Base-by-base conservation (phyloP, 2,888 invertebrate genomes). In the Bimastos eiseni region DNA sequence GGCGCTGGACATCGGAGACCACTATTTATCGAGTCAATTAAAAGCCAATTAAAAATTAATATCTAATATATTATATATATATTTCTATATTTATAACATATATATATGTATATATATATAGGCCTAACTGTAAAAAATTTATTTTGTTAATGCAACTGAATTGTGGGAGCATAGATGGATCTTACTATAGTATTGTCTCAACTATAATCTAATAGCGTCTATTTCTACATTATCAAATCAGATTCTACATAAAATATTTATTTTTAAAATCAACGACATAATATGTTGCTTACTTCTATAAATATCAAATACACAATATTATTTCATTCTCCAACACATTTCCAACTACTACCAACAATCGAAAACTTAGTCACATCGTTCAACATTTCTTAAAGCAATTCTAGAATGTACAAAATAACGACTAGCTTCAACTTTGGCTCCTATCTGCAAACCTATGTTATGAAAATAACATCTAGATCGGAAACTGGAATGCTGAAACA, bases 391-490 rank as follows among this genome's bases (percentile, higher is more conserved):
- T 70, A 70, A 70, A 70, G n/a, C 70, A 70, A 70, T n/a, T 70
- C 70, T 70, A 70, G 70, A 70, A 30, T 11, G 30, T 30, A n/a
- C 70, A n/a, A 70, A 70, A 70, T n/a, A 70, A 70, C 70, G 24
- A 24, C 21, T 24, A 70, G 70, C n/a, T 8, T n/a, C 6, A 70
- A 70, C n/a, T n/a, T 30, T 49, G 49, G 24, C 49, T 21, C 49
- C 49, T 70, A 30, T 70, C 8, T 70, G 70, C 30, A 70, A 70
- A n/a, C 70, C 70, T 70, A n/a, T 17, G 70, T 30, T 70, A 1
- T n/a, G 70, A 70, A 70, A 70, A 70, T 70, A n/a, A n/a, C 30
- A 70, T n/a, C 70, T n/a, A n/a, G 70, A 70, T 70, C 70, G n/a
- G 70, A 70, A 70, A 70, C 70, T 70, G 70, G 70, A 70, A 70